Evolutionary conservation across 2,797 vertebrate species (phyloP).

Genomic region (Ptychobarbus kaznakovi): DNA sequence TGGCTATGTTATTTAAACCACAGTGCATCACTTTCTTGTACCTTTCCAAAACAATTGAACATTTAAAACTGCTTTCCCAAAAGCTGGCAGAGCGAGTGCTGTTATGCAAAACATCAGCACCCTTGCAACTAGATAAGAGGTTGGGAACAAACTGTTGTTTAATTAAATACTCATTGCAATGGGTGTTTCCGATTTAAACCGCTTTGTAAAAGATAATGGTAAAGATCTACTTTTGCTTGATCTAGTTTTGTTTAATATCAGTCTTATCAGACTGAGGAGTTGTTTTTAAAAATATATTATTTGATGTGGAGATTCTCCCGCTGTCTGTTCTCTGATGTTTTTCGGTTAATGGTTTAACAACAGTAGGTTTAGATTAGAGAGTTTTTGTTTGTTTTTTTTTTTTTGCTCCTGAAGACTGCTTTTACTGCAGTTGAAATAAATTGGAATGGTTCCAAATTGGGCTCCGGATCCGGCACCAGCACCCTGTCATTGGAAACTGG

Average conservation of each 20-base stretch:
- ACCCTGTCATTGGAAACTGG: slow-evolving; percentile 4
- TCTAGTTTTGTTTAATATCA: not conserved
- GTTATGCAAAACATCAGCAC: not conserved
- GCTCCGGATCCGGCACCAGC: slow-evolving; percentile 1
- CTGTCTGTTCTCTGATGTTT: not conserved
- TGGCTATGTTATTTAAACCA: not conserved
- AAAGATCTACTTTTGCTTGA: not conserved
- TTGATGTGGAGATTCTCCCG: not conserved
- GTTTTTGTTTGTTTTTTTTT: not conserved
- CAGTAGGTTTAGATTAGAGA: not conserved
- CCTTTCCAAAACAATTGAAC: not conserved
- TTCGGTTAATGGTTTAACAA: not conserved
- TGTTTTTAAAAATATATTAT: not conserved
- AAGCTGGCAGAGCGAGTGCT: not conserved
- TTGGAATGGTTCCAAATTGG: not conserved
- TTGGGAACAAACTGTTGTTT: not conserved
- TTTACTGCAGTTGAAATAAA: not conserved
- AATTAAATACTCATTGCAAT: not conserved
- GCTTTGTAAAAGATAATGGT: not conserved
- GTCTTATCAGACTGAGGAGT: not conserved
- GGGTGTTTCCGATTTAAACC: not conserved
- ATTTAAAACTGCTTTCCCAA: not conserved
- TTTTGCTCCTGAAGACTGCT: not conserved
- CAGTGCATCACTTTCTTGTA: not conserved
- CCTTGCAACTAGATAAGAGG: not conserved